Evolutionary conservation across 2,888 invertebrate genomes (phyloP), one percentile per base, ranked within the genome.

Genomic region (Piscicola geometra): DNA sequence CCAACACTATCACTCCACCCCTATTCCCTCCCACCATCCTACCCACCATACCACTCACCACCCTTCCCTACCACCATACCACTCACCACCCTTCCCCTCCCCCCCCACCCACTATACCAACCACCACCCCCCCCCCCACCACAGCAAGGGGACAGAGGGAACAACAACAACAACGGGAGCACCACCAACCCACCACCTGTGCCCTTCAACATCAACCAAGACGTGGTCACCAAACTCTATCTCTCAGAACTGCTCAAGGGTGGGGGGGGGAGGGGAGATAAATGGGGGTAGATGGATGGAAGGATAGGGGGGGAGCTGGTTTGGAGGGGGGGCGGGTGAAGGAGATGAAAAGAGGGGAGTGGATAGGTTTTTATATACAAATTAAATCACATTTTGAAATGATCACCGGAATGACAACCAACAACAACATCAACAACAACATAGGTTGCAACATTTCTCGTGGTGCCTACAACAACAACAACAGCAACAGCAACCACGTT

Each of bases 251-350:
- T 56, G 3, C 5, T 56, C 60, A 56, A 56, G 25, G 25, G 25
- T 56, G n/a, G 70, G 0, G 15, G 50, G 50, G 50, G 21, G 21
- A 9, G 21, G 9, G 50, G 50, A 47, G 21, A 47, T 47, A 47
- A 47, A 15, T 9, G 21, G 50, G 50, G 50, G 9, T 72, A 72
- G 74, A 56, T 28, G 64, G 12, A 71, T n/a, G 32, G 32, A 66
- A 9, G 66, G 30, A 30, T 47, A 9, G 60, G 9, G 25, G n/a
- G 9, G 60, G n/a, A 15, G 60, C 9, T 56, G 25, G n/a, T 56
- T n/a, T n/a, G n/a, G n/a, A n/a, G n/a, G n/a, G n/a, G n/a, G n/a
- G n/a, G n/a, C n/a, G n/a, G n/a, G n/a, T n/a, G n/a, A n/a, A n/a
- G n/a, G n/a, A n/a, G n/a, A n/a, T n/a, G n/a, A n/a, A n/a, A n/a